Base-by-base conservation (phyloP, 2,113 vertebrate genomes). In the Tachysurus vachellii region DNA sequence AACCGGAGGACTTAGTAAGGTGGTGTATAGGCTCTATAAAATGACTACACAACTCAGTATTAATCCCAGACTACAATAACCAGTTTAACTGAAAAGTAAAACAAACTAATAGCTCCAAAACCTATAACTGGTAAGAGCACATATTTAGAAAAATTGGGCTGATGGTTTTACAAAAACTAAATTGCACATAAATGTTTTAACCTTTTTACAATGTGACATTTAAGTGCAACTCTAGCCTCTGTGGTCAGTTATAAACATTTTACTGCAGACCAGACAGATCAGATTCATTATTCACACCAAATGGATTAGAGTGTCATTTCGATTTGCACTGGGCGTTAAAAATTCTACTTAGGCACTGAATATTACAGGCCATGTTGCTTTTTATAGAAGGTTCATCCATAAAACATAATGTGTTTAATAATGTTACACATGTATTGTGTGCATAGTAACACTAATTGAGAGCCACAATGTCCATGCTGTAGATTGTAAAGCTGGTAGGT, bases 171-270 rank as follows among this genome's bases (percentile, higher is more conserved):
- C 10, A n/a, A 62, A 77, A 26, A 53, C 42, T 77, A 62, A n/a
- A 47, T 57, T 68, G 61, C 70, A 53, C 53, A 57, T 80, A 59
- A 50, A 59, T 61, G 4, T 9, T 13, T 6, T 85, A 79, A 61
- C 82, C 89, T 88, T n/a, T 82, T 82, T 83, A 85, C 82, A 88
- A 75, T 89, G 84, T 90, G 84, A 86, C 90, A 88, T 90, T 88
- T 47, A 56, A 61, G 42, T 26, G 16, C 28, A 80, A 53, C 68
- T 59, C 73, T 47, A 86, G 68, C 86, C 83, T 47, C 83, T 79
- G 75, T 77, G 59, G 47, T 66, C 81, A 54, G 77, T 86, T 91
- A 79, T 71, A 70, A 91, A 88, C 81, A 71, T 36, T 86, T 84
- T 82, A 77, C 44, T 50, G 42, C 68, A 82, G 68, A 88, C 73